Conservation (phyloP, 2,113 vertebrate species). For the Dromas ardeola region DNA sequence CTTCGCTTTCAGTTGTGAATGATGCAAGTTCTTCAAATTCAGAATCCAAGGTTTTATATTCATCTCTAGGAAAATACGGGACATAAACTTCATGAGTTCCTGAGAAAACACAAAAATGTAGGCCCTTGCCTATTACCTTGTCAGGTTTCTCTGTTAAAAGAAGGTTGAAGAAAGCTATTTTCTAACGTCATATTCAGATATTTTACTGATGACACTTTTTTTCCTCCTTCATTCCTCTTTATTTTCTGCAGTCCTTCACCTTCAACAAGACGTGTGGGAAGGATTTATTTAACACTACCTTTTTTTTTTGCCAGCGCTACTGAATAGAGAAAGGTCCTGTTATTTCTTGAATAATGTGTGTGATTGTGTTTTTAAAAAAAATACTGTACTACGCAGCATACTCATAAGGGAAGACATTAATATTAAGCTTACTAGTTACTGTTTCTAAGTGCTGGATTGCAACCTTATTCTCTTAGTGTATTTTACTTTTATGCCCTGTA, state of each 20-base stretch:
- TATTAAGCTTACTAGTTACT: background rate
- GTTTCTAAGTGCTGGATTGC: background rate
- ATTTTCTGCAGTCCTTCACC: background rate
- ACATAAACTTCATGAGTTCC: background rate
- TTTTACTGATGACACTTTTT: background rate
- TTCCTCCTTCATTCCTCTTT: fast-evolving
- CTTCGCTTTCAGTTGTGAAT: background rate
- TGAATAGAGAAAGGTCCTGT: background rate
- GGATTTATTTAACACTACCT: background rate
- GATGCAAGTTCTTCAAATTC: background rate
- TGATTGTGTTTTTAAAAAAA: background rate
- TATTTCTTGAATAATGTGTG: background rate
- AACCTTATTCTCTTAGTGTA: background rate
- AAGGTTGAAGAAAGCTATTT: background rate
- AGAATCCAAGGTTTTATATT: background rate
- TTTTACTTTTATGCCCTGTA: background rate
- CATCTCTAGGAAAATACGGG: background rate
- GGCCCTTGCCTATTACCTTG: background rate
- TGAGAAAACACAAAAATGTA: background rate
- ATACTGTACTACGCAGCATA: background rate
- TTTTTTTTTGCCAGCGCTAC: background rate
- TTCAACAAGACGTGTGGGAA: background rate
- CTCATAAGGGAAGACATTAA: background rate
- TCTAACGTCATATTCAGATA: background rate
- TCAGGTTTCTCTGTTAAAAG: background rate